phyloP scores from a whole-genome alignment of 2,797 vertebrate genomes.

The Phalloptychus januarius region DNA sequence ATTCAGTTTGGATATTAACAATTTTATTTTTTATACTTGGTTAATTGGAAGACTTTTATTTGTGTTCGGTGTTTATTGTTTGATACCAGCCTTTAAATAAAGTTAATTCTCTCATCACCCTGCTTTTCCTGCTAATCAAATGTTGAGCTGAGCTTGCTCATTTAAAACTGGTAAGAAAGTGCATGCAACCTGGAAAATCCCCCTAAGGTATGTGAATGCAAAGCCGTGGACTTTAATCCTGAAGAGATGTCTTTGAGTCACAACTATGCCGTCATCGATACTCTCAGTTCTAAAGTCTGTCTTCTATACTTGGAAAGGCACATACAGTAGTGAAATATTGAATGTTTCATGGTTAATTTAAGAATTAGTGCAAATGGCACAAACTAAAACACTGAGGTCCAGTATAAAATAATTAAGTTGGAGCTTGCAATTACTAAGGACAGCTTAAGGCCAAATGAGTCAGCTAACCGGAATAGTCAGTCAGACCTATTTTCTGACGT shows the following conservation, averaged over 20 bases:
- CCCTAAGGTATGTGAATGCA: constrained; percentile 12
- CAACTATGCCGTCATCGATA: not conserved
- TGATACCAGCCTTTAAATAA: not conserved
- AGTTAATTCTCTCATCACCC: not conserved
- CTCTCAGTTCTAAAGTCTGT: constrained; percentile 39
- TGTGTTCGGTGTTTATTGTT: not conserved
- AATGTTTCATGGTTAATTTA: constrained; percentile 34
- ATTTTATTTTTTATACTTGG: not conserved
- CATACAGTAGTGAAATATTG: constrained; percentile 38
- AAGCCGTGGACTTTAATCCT: constrained; percentile 1
- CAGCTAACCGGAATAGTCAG: constrained; percentile 41
- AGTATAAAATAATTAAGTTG: constrained; percentile 41
- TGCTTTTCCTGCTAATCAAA: not conserved
- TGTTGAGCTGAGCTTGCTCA: not conserved
- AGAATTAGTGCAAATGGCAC: constrained; percentile 31
- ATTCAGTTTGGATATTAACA: not conserved
- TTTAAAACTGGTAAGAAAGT: not conserved
- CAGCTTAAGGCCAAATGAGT: constrained; percentile 14
- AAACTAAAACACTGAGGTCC: constrained; percentile 33
- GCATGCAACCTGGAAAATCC: constrained; percentile 22
- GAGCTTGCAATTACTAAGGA: constrained; percentile 37
- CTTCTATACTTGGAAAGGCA: constrained; percentile 48
- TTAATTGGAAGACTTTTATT: not conserved
- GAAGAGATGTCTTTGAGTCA: constrained; percentile 42
- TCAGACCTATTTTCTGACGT: constrained; percentile 2